phyloP scores from a whole-genome alignment of 2,113 vertebrate species.

The Amia ocellicauda region DNA sequence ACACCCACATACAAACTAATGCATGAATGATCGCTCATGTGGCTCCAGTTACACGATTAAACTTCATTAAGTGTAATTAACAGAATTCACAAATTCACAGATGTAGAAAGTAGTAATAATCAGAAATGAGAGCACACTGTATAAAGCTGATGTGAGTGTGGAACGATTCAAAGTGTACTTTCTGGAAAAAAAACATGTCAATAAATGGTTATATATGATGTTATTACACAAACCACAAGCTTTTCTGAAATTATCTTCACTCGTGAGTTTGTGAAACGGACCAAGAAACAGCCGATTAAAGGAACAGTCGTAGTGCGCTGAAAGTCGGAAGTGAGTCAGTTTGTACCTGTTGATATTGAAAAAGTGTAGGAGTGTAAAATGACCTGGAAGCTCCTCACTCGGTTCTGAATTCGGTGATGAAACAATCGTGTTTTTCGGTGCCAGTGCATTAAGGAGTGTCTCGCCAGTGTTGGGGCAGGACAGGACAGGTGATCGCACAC shows the following conservation, averaged over 20 bases:
- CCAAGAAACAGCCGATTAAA: neutral
- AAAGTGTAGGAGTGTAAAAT: too few species aligned
- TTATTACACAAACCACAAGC: neutral
- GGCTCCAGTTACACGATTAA: constrained; percentile 41
- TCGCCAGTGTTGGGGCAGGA: too few species aligned
- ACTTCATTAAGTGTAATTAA: constrained; percentile 29
- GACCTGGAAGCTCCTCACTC: too few species aligned
- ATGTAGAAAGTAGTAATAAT: constrained; percentile 10
- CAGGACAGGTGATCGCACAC: too few species aligned
- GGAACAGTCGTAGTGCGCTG: too few species aligned
- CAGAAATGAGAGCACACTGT: neutral
- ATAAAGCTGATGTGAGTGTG: neutral
- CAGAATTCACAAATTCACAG: constrained; percentile 42
- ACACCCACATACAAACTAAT: constrained; percentile 36
- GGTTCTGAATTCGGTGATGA: too few species aligned
- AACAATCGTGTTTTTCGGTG: too few species aligned
- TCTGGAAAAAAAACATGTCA: neutral
- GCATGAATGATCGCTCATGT: constrained; percentile 28
- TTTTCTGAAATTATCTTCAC: neutral
- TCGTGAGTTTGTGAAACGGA: neutral
- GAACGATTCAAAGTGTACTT: too few species aligned
- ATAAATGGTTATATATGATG: neutral
- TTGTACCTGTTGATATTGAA: too few species aligned
- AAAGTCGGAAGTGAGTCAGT: too few species aligned
- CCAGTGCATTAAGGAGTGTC: too few species aligned